Evolutionary conservation across 2,797 vertebrate genomes (phyloP).

Genomic region (Pseudochirops cupreus): DNA sequence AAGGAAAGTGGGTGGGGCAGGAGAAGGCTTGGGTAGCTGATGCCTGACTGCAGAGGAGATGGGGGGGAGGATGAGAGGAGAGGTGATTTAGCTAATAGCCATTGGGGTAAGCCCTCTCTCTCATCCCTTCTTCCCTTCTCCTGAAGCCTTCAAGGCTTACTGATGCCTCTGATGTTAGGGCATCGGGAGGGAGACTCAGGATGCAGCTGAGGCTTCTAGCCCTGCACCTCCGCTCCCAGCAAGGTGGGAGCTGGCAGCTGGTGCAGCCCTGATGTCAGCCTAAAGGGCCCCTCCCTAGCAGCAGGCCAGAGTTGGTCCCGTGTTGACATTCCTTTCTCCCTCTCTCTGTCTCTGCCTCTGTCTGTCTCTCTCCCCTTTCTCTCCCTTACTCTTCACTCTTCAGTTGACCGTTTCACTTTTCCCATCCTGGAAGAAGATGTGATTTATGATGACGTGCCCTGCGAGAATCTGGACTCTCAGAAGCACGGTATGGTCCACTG

Average conservation of each 20-base stretch:
- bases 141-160: background rate
- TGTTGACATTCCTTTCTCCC: background rate
- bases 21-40: background rate
- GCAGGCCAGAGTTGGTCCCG: background rate
- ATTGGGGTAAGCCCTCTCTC: background rate
- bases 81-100: background rate
- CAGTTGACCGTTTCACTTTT: slow-evolving; percentile 82
- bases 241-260: slow-evolving; percentile 1
- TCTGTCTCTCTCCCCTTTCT: background rate
- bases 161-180: background rate
- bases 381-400: background rate
- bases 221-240: background rate
- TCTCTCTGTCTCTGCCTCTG: background rate
- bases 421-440: slow-evolving; percentile 87
- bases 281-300: background rate
- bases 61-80: background rate
- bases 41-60: background rate
- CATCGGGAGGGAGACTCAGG: background rate
- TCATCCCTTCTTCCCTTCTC: background rate
- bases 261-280: slow-evolving; percentile 35
- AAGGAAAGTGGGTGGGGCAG: background rate
- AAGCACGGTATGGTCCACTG: slow-evolving; percentile 83
- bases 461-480: slow-evolving; percentile 83
- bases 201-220: background rate
- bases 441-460: slow-evolving; percentile 96